Evolutionary conservation across 2,113 vertebrate species (phyloP).

Genomic region (Catharus fuscescens): DNA sequence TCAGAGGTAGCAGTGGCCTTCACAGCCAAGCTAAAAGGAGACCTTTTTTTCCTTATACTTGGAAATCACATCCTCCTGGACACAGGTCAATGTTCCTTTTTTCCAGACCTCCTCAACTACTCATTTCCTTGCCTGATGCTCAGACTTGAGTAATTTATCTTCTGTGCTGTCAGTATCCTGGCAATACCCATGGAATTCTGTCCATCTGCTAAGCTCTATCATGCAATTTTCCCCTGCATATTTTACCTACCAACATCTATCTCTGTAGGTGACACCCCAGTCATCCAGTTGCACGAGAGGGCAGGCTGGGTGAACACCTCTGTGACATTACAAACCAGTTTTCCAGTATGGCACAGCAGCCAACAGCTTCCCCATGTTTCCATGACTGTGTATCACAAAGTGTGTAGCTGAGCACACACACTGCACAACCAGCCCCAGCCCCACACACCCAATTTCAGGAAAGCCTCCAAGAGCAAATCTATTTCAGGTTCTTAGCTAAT

Average conservation of each 20-base stretch:
- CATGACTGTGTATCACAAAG: not conserved
- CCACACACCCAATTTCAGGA: not conserved
- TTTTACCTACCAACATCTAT: not conserved
- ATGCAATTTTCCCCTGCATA: not conserved
- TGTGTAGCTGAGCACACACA: fast-evolving
- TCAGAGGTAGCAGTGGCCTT: not conserved
- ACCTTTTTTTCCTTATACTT: not conserved
- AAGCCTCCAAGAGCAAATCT: not conserved
- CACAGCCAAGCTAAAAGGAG: not conserved
- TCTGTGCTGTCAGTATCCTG: not conserved
- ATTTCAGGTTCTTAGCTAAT: not conserved
- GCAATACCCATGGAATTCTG: not conserved
- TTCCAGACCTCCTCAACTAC: not conserved
- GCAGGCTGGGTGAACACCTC: not conserved
- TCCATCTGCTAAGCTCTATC: not conserved
- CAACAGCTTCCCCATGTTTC: not conserved
- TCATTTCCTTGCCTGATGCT: not conserved
- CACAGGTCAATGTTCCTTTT: not conserved
- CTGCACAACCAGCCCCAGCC: fast-evolving
- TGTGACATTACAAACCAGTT: not conserved
- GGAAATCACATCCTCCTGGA: not conserved
- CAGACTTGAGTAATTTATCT: not conserved
- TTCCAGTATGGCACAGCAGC: not conserved
- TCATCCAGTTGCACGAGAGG: not conserved
- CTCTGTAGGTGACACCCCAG: not conserved